Evolutionary conservation across 2,888 invertebrate genomes (phyloP).

Genomic region (Epinotia brunnichana): DNA sequence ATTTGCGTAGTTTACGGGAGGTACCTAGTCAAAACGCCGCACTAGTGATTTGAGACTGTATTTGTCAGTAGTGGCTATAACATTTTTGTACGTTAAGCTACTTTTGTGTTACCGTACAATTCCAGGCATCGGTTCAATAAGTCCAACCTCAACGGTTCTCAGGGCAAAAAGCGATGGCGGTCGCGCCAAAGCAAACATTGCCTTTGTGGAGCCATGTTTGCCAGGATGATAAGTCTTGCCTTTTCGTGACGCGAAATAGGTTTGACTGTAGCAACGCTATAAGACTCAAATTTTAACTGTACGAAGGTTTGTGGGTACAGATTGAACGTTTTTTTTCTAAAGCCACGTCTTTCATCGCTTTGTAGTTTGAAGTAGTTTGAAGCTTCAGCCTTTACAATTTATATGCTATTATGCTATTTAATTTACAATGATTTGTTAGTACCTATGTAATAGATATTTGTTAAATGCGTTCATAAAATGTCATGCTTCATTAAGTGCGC

Average conservation of each 20-base stretch:
- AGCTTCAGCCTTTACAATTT: not conserved
- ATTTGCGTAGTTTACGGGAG: too few species aligned
- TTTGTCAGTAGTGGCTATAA: not conserved
- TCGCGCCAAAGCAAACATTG: conserved; percentile 57
- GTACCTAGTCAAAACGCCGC: too few species aligned
- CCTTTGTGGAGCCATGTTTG: conserved; percentile 57
- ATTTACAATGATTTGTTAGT: not conserved
- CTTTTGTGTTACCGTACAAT: conserved; percentile 2
- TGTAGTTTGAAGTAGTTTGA: not conserved
- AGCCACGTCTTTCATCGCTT: not conserved
- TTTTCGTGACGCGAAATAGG: conserved; percentile 48
- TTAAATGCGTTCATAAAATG: not conserved
- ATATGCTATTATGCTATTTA: too few species aligned
- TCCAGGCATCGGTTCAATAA: conserved; percentile 23
- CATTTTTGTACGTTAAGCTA: not conserved
- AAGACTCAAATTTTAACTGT: not conserved
- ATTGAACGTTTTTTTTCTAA: not conserved
- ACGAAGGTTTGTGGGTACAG: not conserved
- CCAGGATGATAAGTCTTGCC: conserved; percentile 57
- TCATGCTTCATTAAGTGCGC: not conserved
- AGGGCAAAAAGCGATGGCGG: conserved; percentile 45
- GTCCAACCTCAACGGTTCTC: conserved; percentile 44
- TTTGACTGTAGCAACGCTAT: not conserved
- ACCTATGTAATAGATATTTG: not conserved
- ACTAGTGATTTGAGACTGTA: not conserved